Percentiles rank a stretch among this genome's conserved stretches.
Evolutionary conservation across 2,888 invertebrate species (phyloP).

Genomic region (Heliconius aoede): DNA sequence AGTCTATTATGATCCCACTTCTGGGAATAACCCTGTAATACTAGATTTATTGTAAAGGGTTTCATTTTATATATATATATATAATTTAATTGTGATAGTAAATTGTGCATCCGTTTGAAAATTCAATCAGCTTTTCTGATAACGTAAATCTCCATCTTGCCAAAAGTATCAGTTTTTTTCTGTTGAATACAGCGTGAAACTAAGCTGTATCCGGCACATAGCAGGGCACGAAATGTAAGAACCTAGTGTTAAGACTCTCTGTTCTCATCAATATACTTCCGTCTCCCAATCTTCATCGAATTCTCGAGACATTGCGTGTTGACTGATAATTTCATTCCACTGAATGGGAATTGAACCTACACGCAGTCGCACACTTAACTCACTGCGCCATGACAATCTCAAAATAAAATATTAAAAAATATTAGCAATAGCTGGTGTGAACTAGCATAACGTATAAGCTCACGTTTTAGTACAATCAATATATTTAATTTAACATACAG

Average conservation of each 20-base stretch:
- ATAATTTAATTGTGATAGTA: neutral
- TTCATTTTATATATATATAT: neutral
- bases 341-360: too few species aligned
- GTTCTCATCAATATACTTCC: too few species aligned
- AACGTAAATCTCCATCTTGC: neutral
- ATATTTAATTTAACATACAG: neutral
- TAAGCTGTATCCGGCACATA: too few species aligned
- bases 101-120: neutral
- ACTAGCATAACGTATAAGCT: neutral
- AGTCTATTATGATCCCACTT: slow-evolving; percentile 9
- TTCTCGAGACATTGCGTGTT: too few species aligned
- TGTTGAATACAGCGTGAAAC: too few species aligned
- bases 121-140: neutral
- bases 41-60: neutral
- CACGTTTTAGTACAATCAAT: neutral
- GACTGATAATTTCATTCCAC: too few species aligned
- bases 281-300: too few species aligned
- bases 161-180: neutral
- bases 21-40: neutral
- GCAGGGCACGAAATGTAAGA: too few species aligned
- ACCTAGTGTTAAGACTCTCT: too few species aligned
- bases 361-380: too few species aligned
- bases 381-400: too few species aligned
- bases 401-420: neutral
- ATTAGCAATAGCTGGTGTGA: neutral